Percentiles rank a stretch among this genome's conserved stretches.
These are phyloP conservation scores for Ectropis grisescens DNA, from an alignment of 1,140 invertebrate genomes.

Conservation along the genomic window DNA sequence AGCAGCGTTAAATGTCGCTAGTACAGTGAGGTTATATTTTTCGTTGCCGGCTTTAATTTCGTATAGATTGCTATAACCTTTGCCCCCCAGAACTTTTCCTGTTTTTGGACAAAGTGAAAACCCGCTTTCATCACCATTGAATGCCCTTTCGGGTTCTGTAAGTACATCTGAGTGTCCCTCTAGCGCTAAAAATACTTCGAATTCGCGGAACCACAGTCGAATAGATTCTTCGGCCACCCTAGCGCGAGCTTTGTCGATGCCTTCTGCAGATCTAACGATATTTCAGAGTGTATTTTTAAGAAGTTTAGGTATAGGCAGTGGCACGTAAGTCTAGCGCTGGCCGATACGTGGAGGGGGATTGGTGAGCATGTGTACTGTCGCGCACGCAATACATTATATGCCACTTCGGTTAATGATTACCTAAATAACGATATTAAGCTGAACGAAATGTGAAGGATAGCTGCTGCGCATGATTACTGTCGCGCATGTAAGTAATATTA, in stretches of 20 bases:
- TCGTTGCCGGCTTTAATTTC: constrained; percentile 25
- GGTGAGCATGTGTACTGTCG: too few species aligned
- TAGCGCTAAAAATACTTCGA: constrained; percentile 14
- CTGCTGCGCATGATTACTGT: too few species aligned
- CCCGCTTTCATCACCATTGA: constrained; percentile 38
- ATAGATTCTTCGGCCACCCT: constrained; percentile 15
- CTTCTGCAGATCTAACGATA: constrained; percentile 81
- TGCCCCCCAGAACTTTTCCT: constrained; percentile 24
- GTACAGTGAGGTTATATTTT: constrained; percentile 41
- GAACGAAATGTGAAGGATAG: too few species aligned
- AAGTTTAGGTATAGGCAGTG: constrained; percentile 12
- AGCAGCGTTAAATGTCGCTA: constrained; percentile 23
- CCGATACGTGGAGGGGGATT: too few species aligned
- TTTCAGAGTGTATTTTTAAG: constrained; percentile 9
- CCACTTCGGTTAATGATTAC: too few species aligned
- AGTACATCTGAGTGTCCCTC: constrained; percentile 20
- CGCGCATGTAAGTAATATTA: too few species aligned
- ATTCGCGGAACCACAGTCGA: constrained; percentile 12
- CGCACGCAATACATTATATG: too few species aligned
- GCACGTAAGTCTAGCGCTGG: too few species aligned
- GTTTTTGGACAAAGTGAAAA: constrained; percentile 36
- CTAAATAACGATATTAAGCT: too few species aligned
- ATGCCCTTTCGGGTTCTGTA: constrained; percentile 23
- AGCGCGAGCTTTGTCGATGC: constrained; percentile 63
- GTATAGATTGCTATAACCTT: constrained; percentile 28